Base-by-base conservation (phyloP, 2,797 vertebrate species). In the Rhincodon typus region DNA sequence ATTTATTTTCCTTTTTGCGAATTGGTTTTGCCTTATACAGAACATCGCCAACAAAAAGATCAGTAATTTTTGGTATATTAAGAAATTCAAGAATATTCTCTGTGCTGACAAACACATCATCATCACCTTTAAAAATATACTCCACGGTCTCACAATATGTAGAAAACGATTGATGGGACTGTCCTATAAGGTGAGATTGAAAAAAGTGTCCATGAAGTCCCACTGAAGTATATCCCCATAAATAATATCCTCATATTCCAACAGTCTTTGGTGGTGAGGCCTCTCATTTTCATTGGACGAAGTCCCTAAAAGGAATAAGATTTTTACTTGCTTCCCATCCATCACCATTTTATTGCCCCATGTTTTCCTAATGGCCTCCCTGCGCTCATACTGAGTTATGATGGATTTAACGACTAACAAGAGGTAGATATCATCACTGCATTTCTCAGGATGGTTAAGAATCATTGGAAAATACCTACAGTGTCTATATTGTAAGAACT, bases 111-210 rank as follows among this genome's bases (percentile, higher is more conserved):
- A 98, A 99, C 25, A 99, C 98, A 0, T 99, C 99, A 0, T 99
- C 99, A 0, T 99, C 99, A 0, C 99, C 99, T 96, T 99, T 99
- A 96, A 99, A 99, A 97, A 99, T 96, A 96, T 98, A 99, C 34
- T 0, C 98, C 12, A 99, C 97, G 0, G 90, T 57, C 50, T 98
- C 97, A 17, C 99, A 99, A 97, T 99, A 99, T 10, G 97, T 98
- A 96, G 98, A 96, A n/a, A 99, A 98, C 99, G n/a, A n/a, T n/a
- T n/a, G n/a, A n/a, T n/a, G n/a, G n/a, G n/a, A n/a, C n/a, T n/a
- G n/a, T n/a, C n/a, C n/a, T n/a, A n/a, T n/a, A n/a, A 98, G 0
- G 99, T 99, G 96, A 99, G 98, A 97, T 99, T 99, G 97, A 99
- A 99, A 97, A 99, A 99, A 95, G 97, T 99, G 96, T 99, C 99